phyloP scores from a whole-genome alignment of 2,797 vertebrate genomes.

The Microctenopoma lineatum region DNA sequence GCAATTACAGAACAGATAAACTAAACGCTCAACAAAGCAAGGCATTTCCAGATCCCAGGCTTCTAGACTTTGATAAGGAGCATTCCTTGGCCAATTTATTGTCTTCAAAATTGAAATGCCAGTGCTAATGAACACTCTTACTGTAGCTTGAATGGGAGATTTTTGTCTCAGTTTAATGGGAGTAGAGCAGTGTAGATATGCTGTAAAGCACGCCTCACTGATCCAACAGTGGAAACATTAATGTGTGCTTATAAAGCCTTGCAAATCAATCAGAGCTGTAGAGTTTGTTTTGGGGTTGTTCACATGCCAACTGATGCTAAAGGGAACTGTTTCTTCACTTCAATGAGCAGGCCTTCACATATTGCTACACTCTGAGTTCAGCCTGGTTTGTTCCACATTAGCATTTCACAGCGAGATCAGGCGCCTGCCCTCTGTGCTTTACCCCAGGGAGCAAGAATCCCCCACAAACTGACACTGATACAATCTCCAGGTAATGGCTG shows the following conservation, averaged over 20 bases:
- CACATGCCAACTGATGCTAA: conserved; percentile 59
- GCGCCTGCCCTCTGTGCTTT: conserved; percentile 76
- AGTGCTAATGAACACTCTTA: conserved; percentile 66
- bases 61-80: conserved; percentile 76
- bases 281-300: conserved; percentile 60
- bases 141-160: conserved; percentile 58
- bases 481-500: conserved; percentile 81
- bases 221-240: conserved; percentile 50
- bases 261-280: conserved; percentile 60
- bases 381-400: conserved; percentile 78
- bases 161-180: conserved; percentile 64
- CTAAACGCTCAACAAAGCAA: conserved; percentile 78
- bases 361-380: conserved; percentile 68
- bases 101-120: conserved; percentile 71
- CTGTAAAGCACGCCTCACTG: conserved; percentile 60
- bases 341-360: conserved; percentile 54
- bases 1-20: conserved; percentile 81
- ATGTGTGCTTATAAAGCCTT: conserved; percentile 52
- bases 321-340: conserved; percentile 59
- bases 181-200: conserved; percentile 54
- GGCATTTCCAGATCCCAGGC: conserved; percentile 74
- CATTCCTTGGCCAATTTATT: conserved; percentile 75
- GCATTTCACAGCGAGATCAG: conserved; percentile 78
- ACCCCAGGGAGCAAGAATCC: conserved; percentile 75
- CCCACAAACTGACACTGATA: conserved; percentile 80